Percentiles rank a stretch among this genome's conserved stretches.
phyloP scores from a whole-genome alignment of 2,113 vertebrate species.

The Phyllostomus discolor region DNA sequence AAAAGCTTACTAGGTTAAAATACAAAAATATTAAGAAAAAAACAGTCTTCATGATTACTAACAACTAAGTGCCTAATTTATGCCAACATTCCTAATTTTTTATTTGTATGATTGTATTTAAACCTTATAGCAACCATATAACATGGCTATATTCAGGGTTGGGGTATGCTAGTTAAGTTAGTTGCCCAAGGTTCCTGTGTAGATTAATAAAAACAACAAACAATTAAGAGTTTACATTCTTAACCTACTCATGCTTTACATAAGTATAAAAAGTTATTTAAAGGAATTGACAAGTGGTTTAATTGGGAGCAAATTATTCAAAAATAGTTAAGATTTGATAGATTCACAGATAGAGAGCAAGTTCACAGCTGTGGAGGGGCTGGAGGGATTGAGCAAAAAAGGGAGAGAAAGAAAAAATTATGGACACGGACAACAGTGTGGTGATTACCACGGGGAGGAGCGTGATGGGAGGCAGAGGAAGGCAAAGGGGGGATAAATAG shows the following conservation, averaged over 20 bases:
- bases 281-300: neutral
- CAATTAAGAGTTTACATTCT: neutral
- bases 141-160: neutral
- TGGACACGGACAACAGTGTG: neutral
- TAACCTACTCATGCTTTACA: neutral
- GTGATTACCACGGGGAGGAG: neutral
- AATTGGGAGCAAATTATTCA: neutral
- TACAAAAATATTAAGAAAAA: neutral
- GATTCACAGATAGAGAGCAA: neutral
- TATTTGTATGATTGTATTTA: neutral
- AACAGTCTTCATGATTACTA: neutral
- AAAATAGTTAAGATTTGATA: neutral
- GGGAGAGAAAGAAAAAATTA: neutral
- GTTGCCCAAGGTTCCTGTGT: neutral
- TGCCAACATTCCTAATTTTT: neutral
- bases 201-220: neutral
- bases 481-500: neutral
- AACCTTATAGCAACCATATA: neutral
- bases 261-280: neutral
- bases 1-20: neutral
- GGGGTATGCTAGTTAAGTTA: no score
- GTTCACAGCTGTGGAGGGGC: neutral
- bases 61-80: neutral
- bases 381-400: neutral
- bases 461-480: neutral